Evolutionary conservation across 2,888 invertebrate species (phyloP), one percentile per base, ranked within the genome.

Genomic region (Thymelicus lineola): DNA sequence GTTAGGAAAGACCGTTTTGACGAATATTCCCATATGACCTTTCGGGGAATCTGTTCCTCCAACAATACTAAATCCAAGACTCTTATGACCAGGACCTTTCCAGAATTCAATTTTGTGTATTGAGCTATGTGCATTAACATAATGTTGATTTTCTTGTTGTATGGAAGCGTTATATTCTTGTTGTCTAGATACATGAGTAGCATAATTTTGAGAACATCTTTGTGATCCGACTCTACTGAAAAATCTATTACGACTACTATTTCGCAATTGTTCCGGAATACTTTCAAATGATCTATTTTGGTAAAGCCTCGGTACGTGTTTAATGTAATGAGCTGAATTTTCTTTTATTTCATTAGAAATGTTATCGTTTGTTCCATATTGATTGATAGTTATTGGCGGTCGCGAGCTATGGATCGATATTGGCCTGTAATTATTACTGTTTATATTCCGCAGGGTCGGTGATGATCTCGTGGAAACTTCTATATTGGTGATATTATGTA

Each of bases 41-140:
- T 97, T 97, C 0, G 97, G 97, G 3, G 97, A 97, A 88, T 98
- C 98, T 63, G 96, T 95, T 60, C 98, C 98, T 65, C 98, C 98
- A 42, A 98, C 98, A 78, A 98, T 97, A 84, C 97, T 98, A 86
- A 98, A 98, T 48, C 98, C 98, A 64, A 98, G 94, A 68, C 97
- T 97, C 87, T 97, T 98, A 80, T 96, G 96, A 38, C 97, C 97
- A 6, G 95, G 95, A 38, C 98, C 98, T 89, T 98, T 98, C 90
- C 96, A 96, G 85, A 97, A 97, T 69, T 95, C 95, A 12, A 96
- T 94, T 81, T 82, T 89, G 72, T 93, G 90, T 73, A 91, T 76
- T 36, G 88, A 86, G 71, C 80, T 88, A 28, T 69, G 69, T 48
- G 58, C 55, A 74, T 91, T 86, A 15, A 88, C 83, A 76, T 87